A percentile compares a stretch with the other conserved stretches of the same genome.
Conservation (phyloP, 1,140 invertebrate species). For the Achroia grisella region DNA sequence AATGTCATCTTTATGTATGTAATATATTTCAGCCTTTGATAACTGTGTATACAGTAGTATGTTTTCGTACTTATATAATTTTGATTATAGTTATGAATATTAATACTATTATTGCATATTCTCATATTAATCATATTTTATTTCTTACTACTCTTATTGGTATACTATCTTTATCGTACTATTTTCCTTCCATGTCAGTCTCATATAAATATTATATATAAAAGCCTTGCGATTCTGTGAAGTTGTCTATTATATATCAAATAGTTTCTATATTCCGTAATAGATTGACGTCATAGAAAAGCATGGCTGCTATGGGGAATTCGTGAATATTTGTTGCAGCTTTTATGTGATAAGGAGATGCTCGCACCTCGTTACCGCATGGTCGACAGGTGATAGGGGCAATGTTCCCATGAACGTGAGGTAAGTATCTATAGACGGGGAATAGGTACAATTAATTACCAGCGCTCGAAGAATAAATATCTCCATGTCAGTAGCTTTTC, state of each 20-base stretch:
- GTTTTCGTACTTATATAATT: too few relatives aligned
- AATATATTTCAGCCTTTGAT: too few relatives aligned
- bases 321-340: constrained; percentile 72
- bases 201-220: constrained; percentile 3
- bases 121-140: too few relatives aligned
- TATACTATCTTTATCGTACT: too few relatives aligned
- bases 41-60: too few relatives aligned
- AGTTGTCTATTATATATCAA: constrained; percentile 2
- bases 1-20: too few relatives aligned
- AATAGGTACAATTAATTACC: not conserved
- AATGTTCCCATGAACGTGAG: constrained; percentile 27
- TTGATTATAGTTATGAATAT: too few relatives aligned
- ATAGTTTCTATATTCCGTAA: too few relatives aligned
- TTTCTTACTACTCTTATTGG: too few relatives aligned
- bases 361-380: constrained; percentile 42
- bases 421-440: constrained; percentile 40
- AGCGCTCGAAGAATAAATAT: too few relatives aligned
- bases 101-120: too few relatives aligned
- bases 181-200: constrained; percentile 12
- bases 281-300: constrained; percentile 35
- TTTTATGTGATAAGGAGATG: constrained; percentile 60
- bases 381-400: constrained; percentile 41
- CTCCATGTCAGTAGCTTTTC: too few relatives aligned
- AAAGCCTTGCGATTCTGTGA: constrained; percentile 44
- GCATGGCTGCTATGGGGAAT: constrained; percentile 58